Evolutionary conservation across 2,797 vertebrate genomes (phyloP), one percentile per base, ranked within the genome.

Genomic region (Discoglossus pictus): DNA sequence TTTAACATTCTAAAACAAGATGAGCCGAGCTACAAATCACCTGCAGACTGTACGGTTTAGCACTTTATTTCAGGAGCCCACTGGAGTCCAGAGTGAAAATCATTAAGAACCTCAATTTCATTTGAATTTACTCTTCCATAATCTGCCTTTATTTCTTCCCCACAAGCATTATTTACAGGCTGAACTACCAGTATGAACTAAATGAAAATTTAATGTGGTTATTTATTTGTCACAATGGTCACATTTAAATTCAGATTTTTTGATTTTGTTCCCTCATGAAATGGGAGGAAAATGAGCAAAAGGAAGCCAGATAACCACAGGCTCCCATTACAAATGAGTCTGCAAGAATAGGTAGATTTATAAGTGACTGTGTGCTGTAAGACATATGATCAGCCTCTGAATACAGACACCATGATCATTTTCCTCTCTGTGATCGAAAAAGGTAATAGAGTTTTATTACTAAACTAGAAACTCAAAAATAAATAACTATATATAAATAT

Each of bases 241-340:
- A 31, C 13, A 31, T 55, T 25, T 46, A 36, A 55, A 44, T 36
- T 38, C 63, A 24, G 31, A 56, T 25, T 25, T 65, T 31, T 46
- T 46, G 23, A 54, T 55, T 24, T 35, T 48, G 38, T 38, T 53
- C 38, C 40, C 43, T 47, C 25, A 47, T 16, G 52, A 27, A 65
- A 56, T 21, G 9, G 31, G 44, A 46, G 35, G 13, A 46, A 56
- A 47, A 56, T 55, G 34, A 65, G 56, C 25, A 53, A 40, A 20
- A 65, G 54, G 51, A 36, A 65, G 38, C 54, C 24, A 36, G 13
- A 56, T 56, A 55, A 65, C 63, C 63, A 65, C 63, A 55, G 63
- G 52, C 51, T 56, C 24, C 20, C 24, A 47, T 55, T 65, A 16
- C 40, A 55, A 65, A 65, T 47, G 31, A 56, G 15, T 38, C 31